These are phyloP conservation scores for Tetragnatha montana DNA, from an alignment of 2,888 invertebrate species.

Conservation along the genomic window DNA sequence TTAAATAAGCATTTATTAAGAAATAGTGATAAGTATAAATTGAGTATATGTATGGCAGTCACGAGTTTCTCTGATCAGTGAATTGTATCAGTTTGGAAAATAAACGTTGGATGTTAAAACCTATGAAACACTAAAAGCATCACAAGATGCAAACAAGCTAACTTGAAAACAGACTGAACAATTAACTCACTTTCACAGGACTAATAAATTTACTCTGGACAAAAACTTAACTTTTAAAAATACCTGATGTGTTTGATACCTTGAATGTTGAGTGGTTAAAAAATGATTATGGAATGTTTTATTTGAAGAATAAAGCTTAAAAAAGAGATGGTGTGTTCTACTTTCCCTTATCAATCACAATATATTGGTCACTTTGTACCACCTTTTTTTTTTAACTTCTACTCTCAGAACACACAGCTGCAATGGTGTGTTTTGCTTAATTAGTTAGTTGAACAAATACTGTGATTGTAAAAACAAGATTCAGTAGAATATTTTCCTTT, in stretches of 20 bases:
- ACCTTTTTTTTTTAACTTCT: too few species aligned
- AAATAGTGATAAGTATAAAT: conserved; percentile 30
- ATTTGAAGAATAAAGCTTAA: neutral
- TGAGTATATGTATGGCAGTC: conserved; percentile 24
- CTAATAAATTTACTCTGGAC: neutral
- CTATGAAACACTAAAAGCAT: neutral
- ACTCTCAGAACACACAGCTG: too few species aligned
- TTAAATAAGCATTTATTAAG: conserved; percentile 51
- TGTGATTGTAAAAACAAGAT: too few species aligned
- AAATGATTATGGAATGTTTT: neutral
- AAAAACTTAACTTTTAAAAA: neutral
- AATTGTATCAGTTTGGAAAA: neutral
- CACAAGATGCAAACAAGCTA: neutral
- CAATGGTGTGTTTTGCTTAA: too few species aligned
- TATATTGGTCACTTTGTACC: too few species aligned
- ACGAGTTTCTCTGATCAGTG: conserved; percentile 27
- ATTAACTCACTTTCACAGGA: neutral
- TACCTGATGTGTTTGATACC: neutral
- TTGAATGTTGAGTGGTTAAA: neutral
- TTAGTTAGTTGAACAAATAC: too few species aligned
- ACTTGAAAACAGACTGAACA: neutral
- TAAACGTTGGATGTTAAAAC: neutral
- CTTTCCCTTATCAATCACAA: too few species aligned
- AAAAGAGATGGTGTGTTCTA: neutral
- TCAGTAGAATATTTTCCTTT: too few species aligned